Conservation (phyloP, 2,888 invertebrate genomes). For the Mythimna pallens region DNA sequence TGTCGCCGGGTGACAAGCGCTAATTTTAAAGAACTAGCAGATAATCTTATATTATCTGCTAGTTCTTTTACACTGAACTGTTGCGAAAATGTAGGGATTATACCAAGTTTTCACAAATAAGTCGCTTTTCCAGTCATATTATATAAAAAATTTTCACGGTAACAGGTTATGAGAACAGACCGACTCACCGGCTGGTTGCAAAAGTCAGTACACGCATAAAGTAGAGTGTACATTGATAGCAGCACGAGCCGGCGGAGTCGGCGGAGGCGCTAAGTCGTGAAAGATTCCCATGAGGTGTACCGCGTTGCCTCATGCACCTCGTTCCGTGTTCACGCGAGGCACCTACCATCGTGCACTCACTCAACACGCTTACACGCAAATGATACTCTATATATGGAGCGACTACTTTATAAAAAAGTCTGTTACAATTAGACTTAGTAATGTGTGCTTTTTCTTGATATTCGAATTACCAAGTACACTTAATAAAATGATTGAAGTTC, state of each 20-base stretch:
- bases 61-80: no score
- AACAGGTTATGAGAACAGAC: not conserved
- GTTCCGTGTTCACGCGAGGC: slow-evolving; percentile 62
- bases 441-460: not conserved
- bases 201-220: slow-evolving; percentile 43
- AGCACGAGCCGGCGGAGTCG: slow-evolving; percentile 59
- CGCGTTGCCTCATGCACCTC: slow-evolving; percentile 64
- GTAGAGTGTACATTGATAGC: slow-evolving; percentile 59
- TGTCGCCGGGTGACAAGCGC: no score
- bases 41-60: no score
- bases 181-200: slow-evolving; percentile 14
- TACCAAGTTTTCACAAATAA: no score
- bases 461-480: not conserved
- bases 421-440: no score
- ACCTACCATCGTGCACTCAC: slow-evolving; percentile 52
- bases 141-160: not conserved
- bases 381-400: not conserved
- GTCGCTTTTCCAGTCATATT: no score
- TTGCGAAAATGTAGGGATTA: no score
- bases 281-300: slow-evolving; percentile 70
- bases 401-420: not conserved
- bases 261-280: slow-evolving; percentile 68
- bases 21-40: no score
- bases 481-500: not conserved
- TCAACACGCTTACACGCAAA: slow-evolving; percentile 30